These are phyloP conservation scores for Scytalopus superciliaris DNA, from an alignment of 2,113 vertebrate species.

Conservation along the genomic window DNA sequence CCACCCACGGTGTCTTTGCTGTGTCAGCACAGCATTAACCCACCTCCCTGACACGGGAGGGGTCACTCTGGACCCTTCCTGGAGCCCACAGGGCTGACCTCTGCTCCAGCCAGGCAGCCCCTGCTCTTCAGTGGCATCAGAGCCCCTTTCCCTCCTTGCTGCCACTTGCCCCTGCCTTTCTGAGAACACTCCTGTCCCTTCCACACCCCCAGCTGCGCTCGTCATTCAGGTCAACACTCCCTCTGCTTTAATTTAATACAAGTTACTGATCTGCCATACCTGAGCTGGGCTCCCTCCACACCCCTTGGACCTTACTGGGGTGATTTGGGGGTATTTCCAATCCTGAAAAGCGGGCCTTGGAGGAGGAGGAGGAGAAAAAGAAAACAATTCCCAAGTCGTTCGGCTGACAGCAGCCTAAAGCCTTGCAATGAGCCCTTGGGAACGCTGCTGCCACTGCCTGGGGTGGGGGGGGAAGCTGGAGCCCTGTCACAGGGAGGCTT, in stretches of 20 bases:
- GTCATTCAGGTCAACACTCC: not conserved
- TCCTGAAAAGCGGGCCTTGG: not conserved
- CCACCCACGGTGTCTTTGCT: not conserved
- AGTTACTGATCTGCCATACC: not conserved
- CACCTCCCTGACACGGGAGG: not conserved
- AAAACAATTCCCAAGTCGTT: not conserved
- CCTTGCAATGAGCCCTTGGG: fast-evolving
- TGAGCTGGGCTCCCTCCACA: not conserved
- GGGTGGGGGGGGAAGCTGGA: not conserved
- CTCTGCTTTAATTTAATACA: not conserved
- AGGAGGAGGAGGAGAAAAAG: not conserved
- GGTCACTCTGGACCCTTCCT: not conserved
- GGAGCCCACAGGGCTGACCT: not conserved
- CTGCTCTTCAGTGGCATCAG: too few relatives aligned
- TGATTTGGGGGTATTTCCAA: not conserved
- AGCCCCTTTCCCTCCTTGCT: not conserved
- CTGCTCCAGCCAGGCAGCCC: not conserved
- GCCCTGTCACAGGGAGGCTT: not conserved
- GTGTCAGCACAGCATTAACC: not conserved
- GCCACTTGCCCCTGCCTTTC: not conserved
- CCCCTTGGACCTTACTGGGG: not conserved
- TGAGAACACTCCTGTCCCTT: not conserved
- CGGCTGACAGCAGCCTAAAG: not conserved
- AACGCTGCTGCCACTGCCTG: fast-evolving
- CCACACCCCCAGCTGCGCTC: not conserved